phyloP scores from a whole-genome alignment of 53 echinoderm and acorn worm genomes.

The Antedon mediterranea region DNA sequence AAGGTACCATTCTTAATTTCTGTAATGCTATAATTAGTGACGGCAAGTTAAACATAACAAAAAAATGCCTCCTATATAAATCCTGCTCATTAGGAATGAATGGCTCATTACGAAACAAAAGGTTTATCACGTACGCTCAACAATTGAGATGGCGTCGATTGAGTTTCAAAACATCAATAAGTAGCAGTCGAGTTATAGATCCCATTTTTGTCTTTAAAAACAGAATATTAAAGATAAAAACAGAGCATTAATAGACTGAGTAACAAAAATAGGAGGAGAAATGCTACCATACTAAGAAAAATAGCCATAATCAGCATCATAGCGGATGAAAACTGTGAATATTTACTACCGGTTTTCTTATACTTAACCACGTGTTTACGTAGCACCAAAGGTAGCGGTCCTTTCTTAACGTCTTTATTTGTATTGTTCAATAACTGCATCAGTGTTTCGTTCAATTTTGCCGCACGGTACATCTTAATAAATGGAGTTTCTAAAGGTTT shows the following conservation, averaged over 20 bases:
- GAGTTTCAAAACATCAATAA: no score
- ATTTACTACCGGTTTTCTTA: background rate
- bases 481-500: conserved; percentile 71
- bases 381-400: background rate
- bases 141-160: no score
- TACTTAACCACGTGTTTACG: background rate
- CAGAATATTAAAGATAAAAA: background rate
- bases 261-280: background rate
- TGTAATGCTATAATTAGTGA: no score
- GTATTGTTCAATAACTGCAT: conserved; percentile 14
- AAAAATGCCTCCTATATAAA: no score
- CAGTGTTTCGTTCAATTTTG: conserved; percentile 28
- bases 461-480: conserved; percentile 56
- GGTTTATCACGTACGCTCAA: no score
- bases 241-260: background rate
- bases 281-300: background rate
- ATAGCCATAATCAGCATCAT: background rate
- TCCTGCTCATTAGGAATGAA: no score
- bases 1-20: no score
- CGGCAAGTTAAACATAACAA: no score
- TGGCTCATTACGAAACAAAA: no score
- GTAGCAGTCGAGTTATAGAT: no score
- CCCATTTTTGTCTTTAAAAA: no score
- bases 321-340: background rate
- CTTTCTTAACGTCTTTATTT: background rate